Evolutionary conservation across 2,888 invertebrate species (phyloP), one percentile per base, ranked within the genome.

Genomic region (Zaprionus lineosus): DNA sequence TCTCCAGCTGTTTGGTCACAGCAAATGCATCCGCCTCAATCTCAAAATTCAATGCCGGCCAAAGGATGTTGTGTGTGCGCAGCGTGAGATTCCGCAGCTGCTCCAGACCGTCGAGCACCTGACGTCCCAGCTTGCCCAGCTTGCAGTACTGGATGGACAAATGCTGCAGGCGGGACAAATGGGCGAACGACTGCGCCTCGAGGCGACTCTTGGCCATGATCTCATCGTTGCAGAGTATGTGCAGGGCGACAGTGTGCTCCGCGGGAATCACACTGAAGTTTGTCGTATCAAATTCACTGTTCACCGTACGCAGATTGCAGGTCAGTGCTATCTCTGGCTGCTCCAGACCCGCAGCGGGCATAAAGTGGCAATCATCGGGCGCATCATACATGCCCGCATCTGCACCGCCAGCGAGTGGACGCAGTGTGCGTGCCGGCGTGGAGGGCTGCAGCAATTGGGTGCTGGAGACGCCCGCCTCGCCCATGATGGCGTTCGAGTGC

Each of bases 221-320:
- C 78, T 94, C 93, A 86, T 95, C 93, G 87, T 95, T 95, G 90
- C 96, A 91, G 94, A 96, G 93, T 86, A 96, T 94, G 79, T 93
- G 92, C 58, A 96, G 90, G 3, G 94, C 94, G 16, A 94, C 94
- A 12, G 96, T 96, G 87, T 95, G 94, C 87, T 96, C 95, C 8
- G 95, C 93, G 36, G 96, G 95, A 63, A 96, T 95, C 47, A 95
- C 95, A 91, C 95, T 95, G 88, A 96, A 96, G 91, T 96, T 96
- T 24, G 96, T 97, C 68, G 95, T 95, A 90, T 95, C 96, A 88
- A 94, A 95, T 89, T 95, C 96, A 91, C 95, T 95, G 90, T 96
- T 95, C 86, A 96, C 95, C 43, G 96, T 94, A 78, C 96, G 92
- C 84, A 96, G 92, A 90, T 95, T 93, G 91, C 96, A 95, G 62